phyloP scores from a whole-genome alignment of 1,140 invertebrate genomes.

The Polypedilum pembai region DNA sequence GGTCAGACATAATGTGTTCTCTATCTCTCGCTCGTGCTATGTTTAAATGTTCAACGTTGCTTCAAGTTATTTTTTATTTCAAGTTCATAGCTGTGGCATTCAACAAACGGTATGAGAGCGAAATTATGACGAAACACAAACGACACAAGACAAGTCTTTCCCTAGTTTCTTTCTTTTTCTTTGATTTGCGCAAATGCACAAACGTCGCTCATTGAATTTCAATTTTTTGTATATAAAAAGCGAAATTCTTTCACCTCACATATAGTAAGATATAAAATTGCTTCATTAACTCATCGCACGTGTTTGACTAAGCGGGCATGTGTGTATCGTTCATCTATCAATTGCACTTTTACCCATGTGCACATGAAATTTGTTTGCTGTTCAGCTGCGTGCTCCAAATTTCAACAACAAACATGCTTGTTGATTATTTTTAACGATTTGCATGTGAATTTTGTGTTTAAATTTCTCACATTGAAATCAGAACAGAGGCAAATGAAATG shows the following conservation, averaged over 20 bases:
- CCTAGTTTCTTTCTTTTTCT: neutral
- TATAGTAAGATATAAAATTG: neutral
- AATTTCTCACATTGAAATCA: too few species aligned
- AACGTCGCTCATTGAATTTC: neutral
- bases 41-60: too few species aligned
- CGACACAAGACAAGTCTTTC: too few species aligned
- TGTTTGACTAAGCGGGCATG: neutral
- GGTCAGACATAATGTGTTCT: neutral
- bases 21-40: too few species aligned
- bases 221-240: neutral
- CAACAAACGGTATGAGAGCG: neutral
- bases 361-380: neutral
- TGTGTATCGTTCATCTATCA: neutral
- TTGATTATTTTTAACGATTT: neutral
- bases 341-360: neutral
- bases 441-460: too few species aligned
- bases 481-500: too few species aligned
- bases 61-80: neutral
- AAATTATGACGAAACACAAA: neutral
- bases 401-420: neutral
- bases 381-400: constrained; percentile 8
- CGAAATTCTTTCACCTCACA: neutral
- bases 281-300: neutral
- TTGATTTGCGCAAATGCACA: neutral
- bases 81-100: constrained; percentile 3